Evolutionary conservation across 35 echinoderm and acorn worm species (phyloP).

Genomic region (Acanthaster planci): DNA sequence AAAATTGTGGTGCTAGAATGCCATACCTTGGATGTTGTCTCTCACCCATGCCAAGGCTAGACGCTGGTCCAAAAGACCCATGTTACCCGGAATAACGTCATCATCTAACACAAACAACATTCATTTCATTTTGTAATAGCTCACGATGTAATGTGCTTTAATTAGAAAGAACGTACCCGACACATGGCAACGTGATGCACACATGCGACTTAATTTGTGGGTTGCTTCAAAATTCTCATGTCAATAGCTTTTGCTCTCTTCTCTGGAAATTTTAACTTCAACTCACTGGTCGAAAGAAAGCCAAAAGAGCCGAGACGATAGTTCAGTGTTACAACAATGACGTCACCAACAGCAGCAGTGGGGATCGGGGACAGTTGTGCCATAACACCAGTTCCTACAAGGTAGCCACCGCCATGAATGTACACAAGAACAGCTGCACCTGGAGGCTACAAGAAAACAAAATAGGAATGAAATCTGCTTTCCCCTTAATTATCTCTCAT

Average conservation of each 20-base stretch:
- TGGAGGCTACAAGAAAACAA: not conserved
- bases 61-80: constrained; percentile 31
- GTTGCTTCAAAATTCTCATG: no score
- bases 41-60: constrained; percentile 36
- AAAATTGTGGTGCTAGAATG: no score
- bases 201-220: no score
- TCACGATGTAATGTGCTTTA: no score
- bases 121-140: no score
- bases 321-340: constrained; percentile 52
- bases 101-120: constrained; percentile 6
- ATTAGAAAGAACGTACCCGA: no score
- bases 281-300: constrained; percentile 54
- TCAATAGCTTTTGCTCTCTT: no score
- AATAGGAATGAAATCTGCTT: no score
- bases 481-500: no score
- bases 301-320: constrained; percentile 56
- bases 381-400: constrained; percentile 20
- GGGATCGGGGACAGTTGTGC: constrained; percentile 28
- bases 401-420: constrained; percentile 64
- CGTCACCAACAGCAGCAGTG: constrained; percentile 41
- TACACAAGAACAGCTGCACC: constrained; percentile 62
- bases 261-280: no score
- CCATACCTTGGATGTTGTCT: constrained; percentile 37
- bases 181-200: no score
- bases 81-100: constrained; percentile 34